Percentiles rank a stretch among this genome's conserved stretches.
phyloP scores from a whole-genome alignment of 2,113 vertebrate genomes.

The Nettapus auritus region DNA sequence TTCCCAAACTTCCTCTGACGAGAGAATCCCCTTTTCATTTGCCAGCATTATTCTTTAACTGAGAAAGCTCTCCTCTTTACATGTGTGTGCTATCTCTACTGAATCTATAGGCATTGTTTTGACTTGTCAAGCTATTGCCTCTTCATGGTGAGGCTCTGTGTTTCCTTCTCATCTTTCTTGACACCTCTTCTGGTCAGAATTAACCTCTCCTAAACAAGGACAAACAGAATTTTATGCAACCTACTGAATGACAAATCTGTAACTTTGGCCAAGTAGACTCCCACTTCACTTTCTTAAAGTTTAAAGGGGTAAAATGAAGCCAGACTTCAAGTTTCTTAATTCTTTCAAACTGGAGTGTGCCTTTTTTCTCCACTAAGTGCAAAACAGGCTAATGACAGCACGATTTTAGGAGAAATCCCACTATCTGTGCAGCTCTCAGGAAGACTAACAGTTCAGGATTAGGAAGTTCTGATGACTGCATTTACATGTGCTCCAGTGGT shows the following conservation, averaged over 20 bases:
- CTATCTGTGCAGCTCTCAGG: background rate
- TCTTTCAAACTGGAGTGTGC: background rate
- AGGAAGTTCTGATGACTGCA: background rate
- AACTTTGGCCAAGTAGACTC: background rate
- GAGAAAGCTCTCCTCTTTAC: background rate
- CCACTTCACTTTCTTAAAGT: background rate
- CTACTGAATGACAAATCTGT: background rate
- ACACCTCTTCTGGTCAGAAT: background rate
- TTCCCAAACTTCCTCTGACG: background rate
- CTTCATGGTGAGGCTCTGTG: background rate
- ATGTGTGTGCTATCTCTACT: background rate
- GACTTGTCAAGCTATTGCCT: background rate
- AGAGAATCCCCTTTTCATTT: background rate
- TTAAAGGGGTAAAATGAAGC: background rate
- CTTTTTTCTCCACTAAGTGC: background rate
- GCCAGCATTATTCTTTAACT: background rate
- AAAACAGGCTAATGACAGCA: background rate
- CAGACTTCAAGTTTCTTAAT: background rate
- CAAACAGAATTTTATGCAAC: background rate
- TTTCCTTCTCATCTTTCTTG: background rate
- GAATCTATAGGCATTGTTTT: background rate
- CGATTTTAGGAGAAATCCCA: background rate
- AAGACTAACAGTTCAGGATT: background rate
- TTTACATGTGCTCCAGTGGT: background rate
- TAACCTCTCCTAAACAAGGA: background rate